A percentile compares a stretch with the other conserved stretches of the same genome.
These are phyloP conservation scores for Heliopora coerulea DNA, from an alignment of 92 coral and sea anemone species.

Conservation along the genomic window DNA sequence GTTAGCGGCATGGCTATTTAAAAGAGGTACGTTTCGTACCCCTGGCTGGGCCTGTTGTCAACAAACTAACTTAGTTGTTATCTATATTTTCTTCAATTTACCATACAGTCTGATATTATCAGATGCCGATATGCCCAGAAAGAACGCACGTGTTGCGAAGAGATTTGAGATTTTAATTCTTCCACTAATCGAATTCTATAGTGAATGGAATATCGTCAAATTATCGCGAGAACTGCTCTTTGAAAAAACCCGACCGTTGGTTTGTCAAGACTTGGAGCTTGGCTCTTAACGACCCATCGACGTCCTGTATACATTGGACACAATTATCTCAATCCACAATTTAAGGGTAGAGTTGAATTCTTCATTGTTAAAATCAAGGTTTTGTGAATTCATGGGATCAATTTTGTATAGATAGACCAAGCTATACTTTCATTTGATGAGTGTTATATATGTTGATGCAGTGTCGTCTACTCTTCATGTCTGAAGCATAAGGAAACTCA, in stretches of 20 bases:
- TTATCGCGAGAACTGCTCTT: conserved; percentile 24
- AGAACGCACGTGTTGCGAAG: conserved; percentile 24
- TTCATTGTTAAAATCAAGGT: no score
- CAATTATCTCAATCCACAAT: no score
- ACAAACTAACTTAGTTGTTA: conserved; percentile 26
- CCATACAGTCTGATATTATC: conserved; percentile 19
- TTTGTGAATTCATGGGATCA: no score
- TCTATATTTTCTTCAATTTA: not conserved
- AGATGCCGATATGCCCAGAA: not conserved
- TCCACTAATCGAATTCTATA: conserved; percentile 28
- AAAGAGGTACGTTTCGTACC: conserved; percentile 19
- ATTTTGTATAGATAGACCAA: no score
- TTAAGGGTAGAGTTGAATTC: no score
- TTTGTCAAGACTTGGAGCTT: not conserved
- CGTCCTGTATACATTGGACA: no score
- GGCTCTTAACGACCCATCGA: no score
- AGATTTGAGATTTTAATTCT: conserved; percentile 26
- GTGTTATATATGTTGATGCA: not conserved
- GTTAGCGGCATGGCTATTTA: conserved; percentile 18
- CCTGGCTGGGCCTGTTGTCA: conserved; percentile 30
- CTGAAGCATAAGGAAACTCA: not conserved
- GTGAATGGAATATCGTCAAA: conserved; percentile 32
- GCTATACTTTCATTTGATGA: no score
- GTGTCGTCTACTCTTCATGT: not conserved
- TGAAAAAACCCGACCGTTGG: conserved; percentile 10